Conservation (phyloP, 2,797 vertebrate genomes). For the Okamejei kenojei region DNA sequence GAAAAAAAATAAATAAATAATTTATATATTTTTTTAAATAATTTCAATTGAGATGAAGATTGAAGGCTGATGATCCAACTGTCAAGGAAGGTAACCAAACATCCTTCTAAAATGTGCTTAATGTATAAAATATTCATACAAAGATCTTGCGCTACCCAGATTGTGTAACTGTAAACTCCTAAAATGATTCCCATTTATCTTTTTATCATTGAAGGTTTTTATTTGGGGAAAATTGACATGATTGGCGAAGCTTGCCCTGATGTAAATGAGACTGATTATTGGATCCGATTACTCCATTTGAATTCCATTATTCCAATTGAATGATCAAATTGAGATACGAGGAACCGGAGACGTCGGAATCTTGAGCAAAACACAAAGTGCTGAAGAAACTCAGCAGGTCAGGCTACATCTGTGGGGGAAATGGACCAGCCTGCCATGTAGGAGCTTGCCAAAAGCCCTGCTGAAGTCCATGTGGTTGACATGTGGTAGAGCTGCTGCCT, state of each 20-base stretch:
- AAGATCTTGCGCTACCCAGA: background rate
- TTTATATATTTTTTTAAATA: background rate
- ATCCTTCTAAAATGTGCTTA: background rate
- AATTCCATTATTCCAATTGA: too few relatives aligned
- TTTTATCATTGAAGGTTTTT: background rate
- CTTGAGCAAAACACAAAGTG: too few relatives aligned
- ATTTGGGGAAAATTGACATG: background rate
- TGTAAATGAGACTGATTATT: background rate
- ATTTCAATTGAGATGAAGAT: background rate
- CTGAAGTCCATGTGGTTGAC: too few relatives aligned
- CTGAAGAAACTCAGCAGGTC: too few relatives aligned
- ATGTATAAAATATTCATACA: background rate
- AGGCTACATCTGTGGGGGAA: too few relatives aligned
- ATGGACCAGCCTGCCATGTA: too few relatives aligned
- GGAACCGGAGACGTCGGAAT: too few relatives aligned
- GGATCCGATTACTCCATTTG: too few relatives aligned
- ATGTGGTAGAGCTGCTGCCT: too few relatives aligned
- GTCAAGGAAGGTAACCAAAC: background rate
- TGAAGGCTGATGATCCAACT: background rate
- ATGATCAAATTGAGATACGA: too few relatives aligned
- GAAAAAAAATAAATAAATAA: background rate
- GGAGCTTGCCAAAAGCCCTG: too few relatives aligned
- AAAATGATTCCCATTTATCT: background rate
- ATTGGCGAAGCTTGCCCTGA: background rate
- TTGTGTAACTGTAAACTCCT: background rate